Conservation (phyloP, 64 coral and sea anemone genomes). For the Trachythela sp. region DNA sequence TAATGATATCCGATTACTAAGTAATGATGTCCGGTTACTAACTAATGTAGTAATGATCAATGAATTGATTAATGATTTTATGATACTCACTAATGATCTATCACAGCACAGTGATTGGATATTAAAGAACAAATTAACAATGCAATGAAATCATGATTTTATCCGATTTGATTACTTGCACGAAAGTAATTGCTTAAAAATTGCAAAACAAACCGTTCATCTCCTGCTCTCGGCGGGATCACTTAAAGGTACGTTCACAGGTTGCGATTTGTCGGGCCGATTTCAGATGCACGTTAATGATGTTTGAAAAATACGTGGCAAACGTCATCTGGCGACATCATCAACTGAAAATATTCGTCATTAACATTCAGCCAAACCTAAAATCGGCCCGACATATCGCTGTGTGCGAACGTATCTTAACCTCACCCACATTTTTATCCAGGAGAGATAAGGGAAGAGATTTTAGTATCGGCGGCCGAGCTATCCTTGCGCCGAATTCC, state of each 20-base stretch:
- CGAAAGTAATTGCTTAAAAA: not conserved
- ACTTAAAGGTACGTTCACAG: no score
- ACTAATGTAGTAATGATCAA: not conserved
- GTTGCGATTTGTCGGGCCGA: no score
- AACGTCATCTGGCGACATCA: no score
- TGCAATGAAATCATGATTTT: not conserved
- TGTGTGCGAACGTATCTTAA: not conserved
- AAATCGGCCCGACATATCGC: no score
- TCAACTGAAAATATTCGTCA: no score
- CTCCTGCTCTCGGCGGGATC: not conserved
- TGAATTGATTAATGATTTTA: no score
- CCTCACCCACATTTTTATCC: not conserved
- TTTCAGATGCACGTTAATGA: no score
- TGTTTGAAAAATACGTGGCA: no score
- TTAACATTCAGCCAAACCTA: no score
- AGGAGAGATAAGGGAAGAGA: not conserved
- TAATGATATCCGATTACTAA: not conserved
- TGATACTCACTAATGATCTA: no score
- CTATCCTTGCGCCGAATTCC: not conserved
- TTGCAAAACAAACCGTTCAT: not conserved
- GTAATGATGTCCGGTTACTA: not conserved
- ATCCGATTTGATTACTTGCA: not conserved
- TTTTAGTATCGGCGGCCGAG: not conserved
- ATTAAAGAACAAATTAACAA: no score
- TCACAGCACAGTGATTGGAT: no score